Conservation (phyloP, 2,113 vertebrate genomes). For the Phyllostomus hastatus region DNA sequence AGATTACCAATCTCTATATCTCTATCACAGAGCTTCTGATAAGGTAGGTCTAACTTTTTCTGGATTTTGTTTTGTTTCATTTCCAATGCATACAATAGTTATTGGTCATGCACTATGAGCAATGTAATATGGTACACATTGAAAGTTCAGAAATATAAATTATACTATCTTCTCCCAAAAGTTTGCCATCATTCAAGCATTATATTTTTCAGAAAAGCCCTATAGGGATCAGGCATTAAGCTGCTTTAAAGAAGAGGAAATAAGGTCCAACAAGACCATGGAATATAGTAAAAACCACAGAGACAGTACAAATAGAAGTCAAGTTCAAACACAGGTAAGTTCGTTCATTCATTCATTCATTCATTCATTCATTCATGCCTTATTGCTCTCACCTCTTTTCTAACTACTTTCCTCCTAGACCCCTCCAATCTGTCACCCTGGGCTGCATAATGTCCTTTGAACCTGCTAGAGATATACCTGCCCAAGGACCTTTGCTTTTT, state of each 20-base stretch:
- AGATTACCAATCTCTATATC: neutral
- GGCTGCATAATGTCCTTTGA: neutral
- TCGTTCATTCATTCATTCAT: neutral
- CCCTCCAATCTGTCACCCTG: neutral
- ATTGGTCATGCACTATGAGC: neutral
- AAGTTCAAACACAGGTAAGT: neutral
- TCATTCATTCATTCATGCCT: neutral
- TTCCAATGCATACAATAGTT: neutral
- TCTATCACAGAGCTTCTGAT: neutral
- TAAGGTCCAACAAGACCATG: neutral
- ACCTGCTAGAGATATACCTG: neutral
- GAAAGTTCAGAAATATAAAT: neutral
- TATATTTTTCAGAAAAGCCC: neutral
- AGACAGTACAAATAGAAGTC: neutral
- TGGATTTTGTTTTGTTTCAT: neutral
- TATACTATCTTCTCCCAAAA: neutral
- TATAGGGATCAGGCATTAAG: neutral
- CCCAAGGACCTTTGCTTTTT: neutral
- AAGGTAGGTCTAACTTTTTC: neutral
- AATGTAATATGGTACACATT: neutral
- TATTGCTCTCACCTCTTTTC: neutral
- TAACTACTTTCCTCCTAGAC: neutral
- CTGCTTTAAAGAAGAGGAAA: neutral
- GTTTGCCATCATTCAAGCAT: neutral
- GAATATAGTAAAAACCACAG: neutral